A percentile compares a stretch with the other conserved stretches of the same genome.
Evolutionary conservation across 2,113 vertebrate genomes (phyloP).

Genomic region (Dasyurus viverrinus): DNA sequence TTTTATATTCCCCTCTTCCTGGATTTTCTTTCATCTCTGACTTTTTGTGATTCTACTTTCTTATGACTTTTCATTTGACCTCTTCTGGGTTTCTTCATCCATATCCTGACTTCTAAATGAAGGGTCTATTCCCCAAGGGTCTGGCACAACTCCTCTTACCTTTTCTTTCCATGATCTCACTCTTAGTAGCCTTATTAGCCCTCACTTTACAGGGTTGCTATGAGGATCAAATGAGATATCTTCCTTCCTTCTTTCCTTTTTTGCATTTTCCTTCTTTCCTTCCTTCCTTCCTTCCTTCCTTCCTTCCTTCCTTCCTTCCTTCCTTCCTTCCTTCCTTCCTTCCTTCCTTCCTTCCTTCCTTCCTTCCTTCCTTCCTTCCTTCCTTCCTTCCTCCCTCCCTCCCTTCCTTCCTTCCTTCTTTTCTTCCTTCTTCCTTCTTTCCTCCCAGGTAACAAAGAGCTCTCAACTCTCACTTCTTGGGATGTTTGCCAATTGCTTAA

Average conservation of each 20-base stretch:
- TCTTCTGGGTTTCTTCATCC: background rate
- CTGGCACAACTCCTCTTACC: background rate
- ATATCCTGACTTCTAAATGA: background rate
- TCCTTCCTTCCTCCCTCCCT: background rate
- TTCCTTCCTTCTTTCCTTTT: background rate
- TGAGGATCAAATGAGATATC: background rate
- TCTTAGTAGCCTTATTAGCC: background rate
- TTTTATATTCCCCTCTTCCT: background rate
- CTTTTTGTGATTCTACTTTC: background rate
- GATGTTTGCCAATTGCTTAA: conserved; percentile 67
- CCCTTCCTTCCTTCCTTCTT: background rate
- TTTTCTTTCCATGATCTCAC: background rate
- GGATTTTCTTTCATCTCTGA: background rate
- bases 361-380: too few species aligned
- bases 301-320: background rate
- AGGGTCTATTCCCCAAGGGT: background rate
- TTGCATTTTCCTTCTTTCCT: background rate
- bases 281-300: background rate
- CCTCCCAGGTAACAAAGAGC: conserved; percentile 40
- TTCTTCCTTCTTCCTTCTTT: background rate
- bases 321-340: background rate
- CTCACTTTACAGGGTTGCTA: background rate
- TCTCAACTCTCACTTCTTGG: conserved; percentile 53
- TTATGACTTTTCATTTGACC: background rate
- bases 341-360: background rate